Evolutionary conservation across 1,140 invertebrate genomes (phyloP), one percentile per base, ranked within the genome.

Genomic region (Papilio machaon): DNA sequence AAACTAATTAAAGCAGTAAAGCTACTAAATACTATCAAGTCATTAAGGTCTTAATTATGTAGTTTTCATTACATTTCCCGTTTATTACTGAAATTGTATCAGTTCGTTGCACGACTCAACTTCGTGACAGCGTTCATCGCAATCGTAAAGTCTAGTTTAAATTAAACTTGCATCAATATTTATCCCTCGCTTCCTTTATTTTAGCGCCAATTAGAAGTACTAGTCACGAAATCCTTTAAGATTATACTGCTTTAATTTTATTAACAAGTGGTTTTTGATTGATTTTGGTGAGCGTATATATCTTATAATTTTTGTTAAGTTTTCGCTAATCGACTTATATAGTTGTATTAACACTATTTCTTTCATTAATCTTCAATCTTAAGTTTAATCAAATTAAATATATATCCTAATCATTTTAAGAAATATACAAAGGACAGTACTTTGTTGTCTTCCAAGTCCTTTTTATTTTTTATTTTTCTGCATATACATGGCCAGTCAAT

Each of bases 51-150:
- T 75, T 49, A 75, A 75, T 75, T 75, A 75, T 75, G 38, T 30
- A n/a, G 38, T 47, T 75, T 75, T 23, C 46, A 75, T 75, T 75
- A 75, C 46, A 75, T 46, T 75, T 49, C 46, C 73, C 17, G 73
- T 49, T 75, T n/a, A n/a, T 75, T 52, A 75, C 19, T 49, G 19
- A 75, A 75, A 75, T 75, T 47, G 73, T 49, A 75, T 75, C 73
- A 30, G 73, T 30, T 52, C 9, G 73, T 19, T 75, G 46, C 46
- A 75, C 73, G 73, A 49, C 19, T 75, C 43, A 75, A 75, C 43
- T 30, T 75, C 46, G 73, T 75, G 43, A 75, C 73, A 52, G 46
- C 11, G 17, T 75, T 52, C 17, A 23, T 30, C 9, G 47, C 19
- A 67, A 10, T 75, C 73, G n/a, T 75, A 5, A 47, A 49, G 19